A percentile compares a stretch with the other conserved stretches of the same genome.
Evolutionary conservation across 2,797 vertebrate genomes (phyloP).

Genomic region (Myotis myotis): DNA sequence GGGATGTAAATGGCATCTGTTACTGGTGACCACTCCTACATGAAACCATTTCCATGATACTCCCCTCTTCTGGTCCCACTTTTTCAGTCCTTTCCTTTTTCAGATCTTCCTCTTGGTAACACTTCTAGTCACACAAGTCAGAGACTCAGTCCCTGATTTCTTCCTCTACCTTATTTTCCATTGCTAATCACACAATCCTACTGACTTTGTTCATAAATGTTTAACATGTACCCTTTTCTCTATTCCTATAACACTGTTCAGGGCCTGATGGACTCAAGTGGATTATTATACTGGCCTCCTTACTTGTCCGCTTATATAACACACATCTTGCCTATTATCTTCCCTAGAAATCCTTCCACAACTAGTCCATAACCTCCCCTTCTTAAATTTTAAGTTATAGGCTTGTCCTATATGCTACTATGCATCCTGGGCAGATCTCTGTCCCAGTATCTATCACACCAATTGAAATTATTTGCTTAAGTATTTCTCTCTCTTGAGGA

Average conservation of each 20-base stretch:
- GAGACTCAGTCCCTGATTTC: constrained; percentile 20
- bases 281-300: not conserved
- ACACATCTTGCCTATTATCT: not conserved
- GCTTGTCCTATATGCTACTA: not conserved
- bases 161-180: not conserved
- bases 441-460: not conserved
- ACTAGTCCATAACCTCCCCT: not conserved
- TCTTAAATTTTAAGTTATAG: not conserved
- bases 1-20: not conserved
- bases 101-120: not conserved
- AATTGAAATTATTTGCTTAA: not conserved
- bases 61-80: not conserved
- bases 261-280: not conserved
- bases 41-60: not conserved
- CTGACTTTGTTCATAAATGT: not conserved
- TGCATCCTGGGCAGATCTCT: not conserved
- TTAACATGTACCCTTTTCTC: not conserved
- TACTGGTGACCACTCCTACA: not conserved
- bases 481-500: not conserved
- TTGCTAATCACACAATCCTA: not conserved
- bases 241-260: not conserved
- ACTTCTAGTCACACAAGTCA: not conserved
- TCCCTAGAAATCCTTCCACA: not conserved
- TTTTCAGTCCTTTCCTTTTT: not conserved
- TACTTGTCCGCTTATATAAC: not conserved